A percentile compares a stretch with the other conserved stretches of the same genome.
These are phyloP conservation scores for Microtus ochrogaster DNA, from an alignment of 2,113 vertebrate species.

Conservation along the genomic window DNA sequence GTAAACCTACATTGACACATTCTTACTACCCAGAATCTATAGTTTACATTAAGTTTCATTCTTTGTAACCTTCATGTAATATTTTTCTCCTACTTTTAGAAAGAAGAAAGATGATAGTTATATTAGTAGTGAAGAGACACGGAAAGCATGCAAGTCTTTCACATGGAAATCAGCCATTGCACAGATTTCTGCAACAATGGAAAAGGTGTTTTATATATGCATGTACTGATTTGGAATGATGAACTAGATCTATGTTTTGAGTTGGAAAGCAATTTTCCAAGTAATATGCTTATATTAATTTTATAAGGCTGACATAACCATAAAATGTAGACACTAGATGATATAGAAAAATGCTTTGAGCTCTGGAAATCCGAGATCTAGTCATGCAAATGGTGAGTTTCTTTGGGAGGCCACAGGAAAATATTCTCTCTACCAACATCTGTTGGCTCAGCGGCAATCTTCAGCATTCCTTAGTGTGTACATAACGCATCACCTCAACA, in stretches of 20 bases:
- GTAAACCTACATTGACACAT: background rate
- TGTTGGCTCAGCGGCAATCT: background rate
- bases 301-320: background rate
- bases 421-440: background rate
- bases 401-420: background rate
- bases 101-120: background rate
- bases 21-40: background rate
- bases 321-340: background rate
- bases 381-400: background rate
- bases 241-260: background rate
- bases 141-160: background rate
- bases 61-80: background rate
- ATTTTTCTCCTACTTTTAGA: background rate
- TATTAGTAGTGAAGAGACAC: conserved; percentile 6
- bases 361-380: background rate
- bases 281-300: conserved; percentile 2
- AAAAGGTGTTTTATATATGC: background rate
- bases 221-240: conserved; percentile 15
- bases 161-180: background rate
- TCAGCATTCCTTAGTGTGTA: background rate
- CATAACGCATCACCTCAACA: background rate
- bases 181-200: background rate
- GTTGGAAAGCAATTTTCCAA: conserved; percentile 29
- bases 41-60: background rate
- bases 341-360: background rate